Base-by-base conservation (phyloP, 2,113 vertebrate genomes). In the Tragelaphus strepsiceros region DNA sequence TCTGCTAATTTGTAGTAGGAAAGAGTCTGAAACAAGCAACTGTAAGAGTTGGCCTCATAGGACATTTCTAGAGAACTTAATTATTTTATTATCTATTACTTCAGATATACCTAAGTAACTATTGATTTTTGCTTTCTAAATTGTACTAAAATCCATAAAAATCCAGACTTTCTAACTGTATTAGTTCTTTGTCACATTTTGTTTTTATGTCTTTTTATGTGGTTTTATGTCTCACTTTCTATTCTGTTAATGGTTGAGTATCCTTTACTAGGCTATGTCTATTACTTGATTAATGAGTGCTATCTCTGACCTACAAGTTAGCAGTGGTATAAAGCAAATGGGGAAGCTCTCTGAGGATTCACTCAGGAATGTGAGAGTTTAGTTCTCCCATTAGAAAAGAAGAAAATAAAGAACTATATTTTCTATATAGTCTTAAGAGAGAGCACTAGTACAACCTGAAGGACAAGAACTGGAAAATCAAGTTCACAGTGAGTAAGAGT, bases 31-130 rank as follows among this genome's bases (percentile, higher is more conserved):
- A 94, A 77, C n/a, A 86, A 88, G 26, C 32, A 58, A 53, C 10
- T 83, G 12, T 13, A 58, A 77, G n/a, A 82, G 26, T 1, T 62
- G 74, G 84, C 56, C 35, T 78, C 28, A 62, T 0, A 83, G 56
- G 35, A 82, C n/a, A 51, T 78, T 91, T 77, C 32, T 19, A 49
- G 13, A 83, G 81, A n/a, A 78, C 49, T 90, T 77, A 94, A 74
- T 88, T 86, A 92, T 91, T 97, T 91, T n/a, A 85, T 86, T 89
- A 86, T 28, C 35, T 91, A 86, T 22, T 61, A 87, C 46, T 92
- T 88, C 77, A 84, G 85, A 92, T 13, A 56, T 35, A 53, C 26
- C 35, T 93, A 74, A 90, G 43, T 67, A 94, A 83, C 85, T 74
- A 90, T 35, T 53, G 19, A 89, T 49, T 91, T 96, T 78, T 94